Conservation (phyloP, 92 coral and sea anemone genomes). For the Palythoa heliodiscus region DNA sequence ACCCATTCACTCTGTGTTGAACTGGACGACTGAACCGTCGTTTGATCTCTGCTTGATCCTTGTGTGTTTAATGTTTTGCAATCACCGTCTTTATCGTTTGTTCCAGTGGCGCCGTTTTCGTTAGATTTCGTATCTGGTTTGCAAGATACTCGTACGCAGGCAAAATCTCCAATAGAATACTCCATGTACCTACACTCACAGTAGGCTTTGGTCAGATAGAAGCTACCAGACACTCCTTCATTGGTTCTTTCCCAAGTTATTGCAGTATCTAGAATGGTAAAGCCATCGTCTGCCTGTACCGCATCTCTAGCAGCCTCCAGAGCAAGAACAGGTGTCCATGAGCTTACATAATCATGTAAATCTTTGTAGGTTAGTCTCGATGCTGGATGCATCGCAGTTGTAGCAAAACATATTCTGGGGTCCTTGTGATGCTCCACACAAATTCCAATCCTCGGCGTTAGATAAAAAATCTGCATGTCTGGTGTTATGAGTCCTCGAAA, state of each 20-base stretch:
- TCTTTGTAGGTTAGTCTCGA: slow-evolving; percentile 51
- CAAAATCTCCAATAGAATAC: slow-evolving; percentile 64
- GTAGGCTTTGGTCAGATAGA: slow-evolving; percentile 49
- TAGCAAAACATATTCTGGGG: slow-evolving; percentile 80
- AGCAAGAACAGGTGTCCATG: slow-evolving; percentile 89
- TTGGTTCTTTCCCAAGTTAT: slow-evolving; percentile 31
- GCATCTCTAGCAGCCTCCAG: slow-evolving; percentile 89
- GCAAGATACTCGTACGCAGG: slow-evolving; percentile 63
- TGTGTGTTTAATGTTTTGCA: too few relatives aligned
- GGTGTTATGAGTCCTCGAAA: slow-evolving; percentile 70
- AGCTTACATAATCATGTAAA: slow-evolving; percentile 60
- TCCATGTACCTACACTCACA: slow-evolving; percentile 57
- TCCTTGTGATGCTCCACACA: slow-evolving; percentile 87
- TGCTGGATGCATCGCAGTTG: slow-evolving; percentile 60
- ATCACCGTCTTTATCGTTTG: neutral
- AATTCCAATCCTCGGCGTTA: slow-evolving; percentile 60
- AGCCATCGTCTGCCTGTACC: slow-evolving; percentile 71
- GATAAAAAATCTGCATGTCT: slow-evolving; percentile 77
- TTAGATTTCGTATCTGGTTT: neutral
- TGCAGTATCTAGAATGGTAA: slow-evolving; percentile 58
- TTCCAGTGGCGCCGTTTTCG: neutral
- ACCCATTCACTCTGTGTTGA: neutral
- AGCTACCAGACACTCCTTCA: slow-evolving; percentile 26
- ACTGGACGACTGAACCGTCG: neutral
- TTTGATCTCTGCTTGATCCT: neutral